phyloP scores from a whole-genome alignment of 2,888 invertebrate genomes.

The Allolobophora icterica region DNA sequence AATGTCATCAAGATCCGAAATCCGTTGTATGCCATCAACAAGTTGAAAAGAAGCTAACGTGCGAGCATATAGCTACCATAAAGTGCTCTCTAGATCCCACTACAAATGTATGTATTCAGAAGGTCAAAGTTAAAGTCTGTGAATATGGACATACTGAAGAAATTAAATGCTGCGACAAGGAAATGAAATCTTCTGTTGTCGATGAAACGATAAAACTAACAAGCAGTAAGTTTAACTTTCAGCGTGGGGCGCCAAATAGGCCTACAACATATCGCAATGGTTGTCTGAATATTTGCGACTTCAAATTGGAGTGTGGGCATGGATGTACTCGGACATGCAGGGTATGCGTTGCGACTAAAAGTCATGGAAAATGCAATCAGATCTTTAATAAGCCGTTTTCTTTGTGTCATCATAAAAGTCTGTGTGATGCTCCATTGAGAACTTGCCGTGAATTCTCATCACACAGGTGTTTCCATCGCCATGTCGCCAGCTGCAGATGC shows the following conservation, averaged over 20 bases:
- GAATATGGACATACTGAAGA: not conserved
- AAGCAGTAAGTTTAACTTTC: not conserved
- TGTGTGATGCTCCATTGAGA: slow-evolving; percentile 51
- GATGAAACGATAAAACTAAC: too few relatives aligned
- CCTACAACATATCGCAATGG: not conserved
- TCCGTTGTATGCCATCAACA: not conserved
- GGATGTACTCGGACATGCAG: not conserved
- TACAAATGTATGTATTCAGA: not conserved
- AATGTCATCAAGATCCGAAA: not conserved
- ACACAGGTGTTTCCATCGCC: not conserved
- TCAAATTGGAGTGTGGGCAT: not conserved
- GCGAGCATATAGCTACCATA: not conserved
- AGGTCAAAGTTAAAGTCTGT: not conserved
- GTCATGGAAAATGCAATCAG: slow-evolving; percentile 56
- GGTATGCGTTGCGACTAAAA: slow-evolving; percentile 60
- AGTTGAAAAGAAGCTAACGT: not conserved
- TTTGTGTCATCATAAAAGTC: slow-evolving; percentile 58
- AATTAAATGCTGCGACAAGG: not conserved
- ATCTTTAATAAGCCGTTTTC: slow-evolving; percentile 55
- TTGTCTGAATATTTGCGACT: not conserved
- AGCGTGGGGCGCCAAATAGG: not conserved
- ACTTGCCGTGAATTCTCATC: not conserved
- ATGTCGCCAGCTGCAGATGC: slow-evolving; percentile 40
- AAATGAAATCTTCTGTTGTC: not conserved
- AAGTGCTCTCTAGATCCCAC: not conserved